Evolutionary conservation across 2,888 invertebrate genomes (phyloP).

Genomic region (Polyploca ridens): DNA sequence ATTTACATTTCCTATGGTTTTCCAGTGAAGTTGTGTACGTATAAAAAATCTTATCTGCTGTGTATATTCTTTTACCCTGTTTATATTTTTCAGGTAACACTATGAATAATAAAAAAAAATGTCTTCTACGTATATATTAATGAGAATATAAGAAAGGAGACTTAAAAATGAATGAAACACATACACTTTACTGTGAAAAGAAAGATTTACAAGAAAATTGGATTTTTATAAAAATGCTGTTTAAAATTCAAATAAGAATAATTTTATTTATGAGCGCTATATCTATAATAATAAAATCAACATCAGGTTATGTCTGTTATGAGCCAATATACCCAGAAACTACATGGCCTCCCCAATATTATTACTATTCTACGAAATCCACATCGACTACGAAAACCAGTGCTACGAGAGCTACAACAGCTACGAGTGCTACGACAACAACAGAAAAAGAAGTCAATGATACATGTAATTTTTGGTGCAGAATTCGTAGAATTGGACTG

Average conservation of each 20-base stretch:
- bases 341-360: background rate
- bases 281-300: background rate
- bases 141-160: too few species aligned
- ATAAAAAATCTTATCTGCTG: too few species aligned
- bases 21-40: background rate
- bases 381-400: background rate
- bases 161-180: too few species aligned
- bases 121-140: too few species aligned
- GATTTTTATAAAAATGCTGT: background rate
- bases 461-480: constrained; percentile 59
- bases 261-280: background rate
- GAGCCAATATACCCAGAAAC: constrained; percentile 24
- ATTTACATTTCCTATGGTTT: background rate
- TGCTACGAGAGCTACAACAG: constrained; percentile 11
- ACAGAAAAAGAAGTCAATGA: constrained; percentile 18
- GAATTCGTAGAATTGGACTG: constrained; percentile 56
- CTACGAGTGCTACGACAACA: constrained; percentile 8
- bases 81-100: too few species aligned
- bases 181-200: background rate
- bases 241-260: background rate
- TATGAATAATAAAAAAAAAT: too few species aligned
- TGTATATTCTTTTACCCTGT: too few species aligned
- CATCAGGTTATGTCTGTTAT: constrained; percentile 18
- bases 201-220: background rate
- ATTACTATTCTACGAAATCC: background rate